Base-by-base conservation (phyloP, 2,888 invertebrate genomes). In the Morpho deidamia region DNA sequence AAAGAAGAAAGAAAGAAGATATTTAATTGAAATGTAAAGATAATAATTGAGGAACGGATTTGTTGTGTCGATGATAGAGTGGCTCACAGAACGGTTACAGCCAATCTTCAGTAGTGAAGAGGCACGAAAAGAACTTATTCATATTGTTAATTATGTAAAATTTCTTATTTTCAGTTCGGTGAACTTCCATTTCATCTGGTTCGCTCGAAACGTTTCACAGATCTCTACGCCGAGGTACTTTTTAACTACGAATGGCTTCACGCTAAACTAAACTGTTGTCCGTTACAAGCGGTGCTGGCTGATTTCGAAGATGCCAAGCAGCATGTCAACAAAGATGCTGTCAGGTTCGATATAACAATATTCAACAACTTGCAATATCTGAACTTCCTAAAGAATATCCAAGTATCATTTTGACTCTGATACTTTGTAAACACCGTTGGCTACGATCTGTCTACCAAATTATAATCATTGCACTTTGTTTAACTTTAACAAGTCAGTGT, bases 241-340 rank as follows among this genome's bases (percentile, higher is more conserved):
- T 99, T 99, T 84, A 99, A 99, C 83, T 99, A 99, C 77, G 95
- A 97, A 70, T 99, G 99, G 97, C 90, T 99, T 0, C 98, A 98
- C 74, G 98, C 99, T 0, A 99, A 99, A 76, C 90, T 99, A 0
- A 95, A 95, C 64, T 97, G 97, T 69, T 99, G 99, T 76, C 99
- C 99, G 0, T 90, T 99, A 10, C 99, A 99, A 80, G 95, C 97
- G 0, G 95, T 99, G 0, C 88, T 99, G 7, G 95, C 97, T 7
- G 99, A 99, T 81, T 99, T 98, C 70, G 99, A 99, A 81, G 99
- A 99, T 74, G 95, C 97, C 0, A 95, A 95, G 58, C 87, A 83
- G 7, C 94, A 96, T 74, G 95, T 96, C 9, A 95, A 95, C 68
- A 95, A 95, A 67, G 96, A 97, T 70, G 93, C 95, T 23, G 93